These are phyloP conservation scores for Aphrocallistes beatrix DNA, from an alignment of 37 sponge, comb jelly and placozoan genomes.

Conservation along the genomic window DNA sequence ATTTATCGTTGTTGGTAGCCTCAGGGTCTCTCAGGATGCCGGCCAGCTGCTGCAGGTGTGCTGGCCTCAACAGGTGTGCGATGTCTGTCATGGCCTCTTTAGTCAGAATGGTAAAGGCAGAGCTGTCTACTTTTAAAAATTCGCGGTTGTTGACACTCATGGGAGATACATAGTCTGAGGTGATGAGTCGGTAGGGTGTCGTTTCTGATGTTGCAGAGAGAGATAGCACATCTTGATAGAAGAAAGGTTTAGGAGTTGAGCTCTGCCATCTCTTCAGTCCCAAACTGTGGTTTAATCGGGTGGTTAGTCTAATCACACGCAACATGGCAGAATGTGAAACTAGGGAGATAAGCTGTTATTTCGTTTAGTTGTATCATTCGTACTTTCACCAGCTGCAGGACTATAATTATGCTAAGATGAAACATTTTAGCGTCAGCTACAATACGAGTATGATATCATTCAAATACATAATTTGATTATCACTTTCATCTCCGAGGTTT, in stretches of 20 bases:
- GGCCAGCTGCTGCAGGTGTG: slow-evolving; percentile 34
- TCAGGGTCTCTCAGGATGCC: slow-evolving; percentile 34
- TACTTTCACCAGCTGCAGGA: too few relatives aligned
- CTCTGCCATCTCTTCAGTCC: neutral
- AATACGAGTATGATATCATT: too few relatives aligned
- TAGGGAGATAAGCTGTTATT: neutral
- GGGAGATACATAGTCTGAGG: slow-evolving; percentile 15
- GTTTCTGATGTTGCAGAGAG: neutral
- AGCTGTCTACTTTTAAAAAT: slow-evolving; percentile 15
- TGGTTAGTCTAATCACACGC: neutral
- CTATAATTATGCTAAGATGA: too few relatives aligned
- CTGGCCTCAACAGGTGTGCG: slow-evolving; percentile 34
- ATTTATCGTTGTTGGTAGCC: slow-evolving; percentile 32
- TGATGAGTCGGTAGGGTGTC: slow-evolving; percentile 19
- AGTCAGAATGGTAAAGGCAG: slow-evolving; percentile 22
- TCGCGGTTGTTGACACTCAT: slow-evolving; percentile 19
- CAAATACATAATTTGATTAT: too few relatives aligned
- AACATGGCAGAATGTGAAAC: neutral
- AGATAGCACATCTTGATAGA: slow-evolving; percentile 31
- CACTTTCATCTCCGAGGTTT: too few relatives aligned
- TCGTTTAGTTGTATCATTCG: too few relatives aligned
- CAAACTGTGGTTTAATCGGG: neutral
- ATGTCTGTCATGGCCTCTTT: slow-evolving; percentile 37
- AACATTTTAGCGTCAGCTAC: too few relatives aligned
- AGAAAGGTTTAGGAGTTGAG: slow-evolving; percentile 26